These are phyloP conservation scores for Myotis davidii DNA, from an alignment of 2,113 vertebrate species.

Conservation along the genomic window DNA sequence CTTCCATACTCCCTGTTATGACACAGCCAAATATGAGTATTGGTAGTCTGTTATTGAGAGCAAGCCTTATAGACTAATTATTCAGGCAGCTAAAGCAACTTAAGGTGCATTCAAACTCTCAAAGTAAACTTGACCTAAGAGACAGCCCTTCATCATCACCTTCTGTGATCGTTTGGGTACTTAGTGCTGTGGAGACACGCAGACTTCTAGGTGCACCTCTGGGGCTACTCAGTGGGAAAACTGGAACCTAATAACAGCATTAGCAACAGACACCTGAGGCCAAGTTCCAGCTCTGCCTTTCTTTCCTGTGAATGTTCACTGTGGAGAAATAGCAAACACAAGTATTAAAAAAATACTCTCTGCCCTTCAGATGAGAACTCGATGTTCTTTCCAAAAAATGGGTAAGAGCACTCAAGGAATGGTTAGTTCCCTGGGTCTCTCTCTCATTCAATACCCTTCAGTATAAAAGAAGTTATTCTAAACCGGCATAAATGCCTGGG, in stretches of 20 bases:
- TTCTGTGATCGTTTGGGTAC: background rate
- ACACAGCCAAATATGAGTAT: background rate
- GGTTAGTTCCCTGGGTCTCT: background rate
- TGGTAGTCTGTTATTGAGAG: background rate
- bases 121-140: background rate
- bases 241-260: background rate
- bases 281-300: background rate
- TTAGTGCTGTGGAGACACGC: background rate
- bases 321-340: conserved; percentile 15
- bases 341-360: background rate
- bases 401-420: background rate
- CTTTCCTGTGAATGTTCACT: background rate
- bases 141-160: too few species aligned
- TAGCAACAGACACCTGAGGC: background rate
- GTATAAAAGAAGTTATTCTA: background rate
- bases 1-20: background rate
- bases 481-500: background rate
- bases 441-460: background rate
- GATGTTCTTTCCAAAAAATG: conserved; percentile 40
- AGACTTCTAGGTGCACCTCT: background rate
- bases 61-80: background rate
- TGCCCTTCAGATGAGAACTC: background rate
- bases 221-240: background rate
- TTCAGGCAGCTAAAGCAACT: background rate
- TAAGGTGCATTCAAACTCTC: background rate